These are phyloP conservation scores for Kryptopterus vitreolus DNA, from an alignment of 2,797 vertebrate genomes.

Conservation along the genomic window DNA sequence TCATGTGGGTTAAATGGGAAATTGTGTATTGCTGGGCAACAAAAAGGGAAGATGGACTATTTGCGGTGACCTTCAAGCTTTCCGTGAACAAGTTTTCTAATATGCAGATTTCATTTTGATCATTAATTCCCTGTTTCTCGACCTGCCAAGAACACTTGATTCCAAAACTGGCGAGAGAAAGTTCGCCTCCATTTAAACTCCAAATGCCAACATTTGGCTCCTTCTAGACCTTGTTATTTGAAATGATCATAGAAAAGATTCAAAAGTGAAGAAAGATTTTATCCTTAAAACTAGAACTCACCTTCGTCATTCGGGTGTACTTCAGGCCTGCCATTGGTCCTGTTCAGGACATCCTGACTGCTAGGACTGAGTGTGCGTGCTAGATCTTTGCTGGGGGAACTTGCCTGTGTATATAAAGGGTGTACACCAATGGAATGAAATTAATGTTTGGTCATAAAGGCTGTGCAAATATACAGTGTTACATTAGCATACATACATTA, in stretches of 20 bases:
- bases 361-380: conserved; percentile 64
- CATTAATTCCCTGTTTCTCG: neutral
- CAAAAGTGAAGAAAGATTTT: neutral
- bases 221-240: neutral
- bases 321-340: conserved; percentile 76
- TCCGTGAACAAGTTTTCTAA: neutral
- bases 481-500: neutral
- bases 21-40: neutral
- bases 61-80: conserved; percentile 8
- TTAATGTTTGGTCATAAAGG: neutral
- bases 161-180: conserved; percentile 7
- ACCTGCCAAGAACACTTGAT: neutral
- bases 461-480: neutral
- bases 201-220: conserved; percentile 4
- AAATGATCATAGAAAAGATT: neutral
- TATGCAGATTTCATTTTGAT: neutral
- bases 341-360: conserved; percentile 64
- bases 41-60: conserved; percentile 17
- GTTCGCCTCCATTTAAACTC: conserved; percentile 10
- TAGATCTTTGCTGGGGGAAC: conserved; percentile 71
- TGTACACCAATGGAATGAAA: neutral
- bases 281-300: conserved; percentile 55
- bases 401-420: conserved; percentile 58
- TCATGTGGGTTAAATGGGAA: neutral
- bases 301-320: conserved; percentile 84